Evolutionary conservation across 2,113 vertebrate species (phyloP).

Genomic region (Choloepus hoffmanni): DNA sequence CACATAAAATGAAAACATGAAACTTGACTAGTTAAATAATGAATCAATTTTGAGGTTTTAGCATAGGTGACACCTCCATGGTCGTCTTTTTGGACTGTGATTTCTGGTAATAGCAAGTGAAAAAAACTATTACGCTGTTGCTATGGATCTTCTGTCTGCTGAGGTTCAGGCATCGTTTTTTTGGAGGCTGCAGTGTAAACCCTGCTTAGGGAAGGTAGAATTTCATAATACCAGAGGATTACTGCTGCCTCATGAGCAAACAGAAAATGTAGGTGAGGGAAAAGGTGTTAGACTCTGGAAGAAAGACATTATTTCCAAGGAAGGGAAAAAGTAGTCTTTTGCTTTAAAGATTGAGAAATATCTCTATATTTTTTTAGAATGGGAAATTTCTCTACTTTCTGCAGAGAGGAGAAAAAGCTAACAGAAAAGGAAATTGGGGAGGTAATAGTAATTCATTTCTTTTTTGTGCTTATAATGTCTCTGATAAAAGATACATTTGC

Average conservation of each 20-base stretch:
- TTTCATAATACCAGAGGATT: constrained; percentile 74
- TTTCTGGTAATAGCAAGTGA: constrained; percentile 74
- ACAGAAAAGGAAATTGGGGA: constrained; percentile 76
- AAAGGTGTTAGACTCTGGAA: constrained; percentile 71
- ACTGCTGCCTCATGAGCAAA: constrained; percentile 73
- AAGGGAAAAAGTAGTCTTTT: constrained; percentile 61
- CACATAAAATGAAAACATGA: constrained; percentile 71
- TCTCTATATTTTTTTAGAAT: constrained; percentile 66
- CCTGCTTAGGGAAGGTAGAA: constrained; percentile 75
- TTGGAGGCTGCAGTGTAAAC: constrained; percentile 71
- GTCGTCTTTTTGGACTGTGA: constrained; percentile 73
- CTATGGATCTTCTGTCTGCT: constrained; percentile 74
- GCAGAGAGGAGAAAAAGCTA: constrained; percentile 75
- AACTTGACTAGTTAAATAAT: constrained; percentile 75
- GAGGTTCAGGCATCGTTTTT: constrained; percentile 74
- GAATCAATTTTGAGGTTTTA: constrained; percentile 73
- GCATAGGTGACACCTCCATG: constrained; percentile 65
- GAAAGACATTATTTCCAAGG: constrained; percentile 64
- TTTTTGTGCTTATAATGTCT: constrained; percentile 71
- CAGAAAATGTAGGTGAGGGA: constrained; percentile 75
- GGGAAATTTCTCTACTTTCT: constrained; percentile 81
- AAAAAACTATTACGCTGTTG: constrained; percentile 65
- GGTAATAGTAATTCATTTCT: constrained; percentile 78
- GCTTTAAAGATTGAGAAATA: constrained; percentile 64
- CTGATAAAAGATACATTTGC: constrained; percentile 67